Percentiles rank a stretch among this genome's conserved stretches.
Conservation (phyloP, 2,113 vertebrate genomes). For the Aramus guarauna region DNA sequence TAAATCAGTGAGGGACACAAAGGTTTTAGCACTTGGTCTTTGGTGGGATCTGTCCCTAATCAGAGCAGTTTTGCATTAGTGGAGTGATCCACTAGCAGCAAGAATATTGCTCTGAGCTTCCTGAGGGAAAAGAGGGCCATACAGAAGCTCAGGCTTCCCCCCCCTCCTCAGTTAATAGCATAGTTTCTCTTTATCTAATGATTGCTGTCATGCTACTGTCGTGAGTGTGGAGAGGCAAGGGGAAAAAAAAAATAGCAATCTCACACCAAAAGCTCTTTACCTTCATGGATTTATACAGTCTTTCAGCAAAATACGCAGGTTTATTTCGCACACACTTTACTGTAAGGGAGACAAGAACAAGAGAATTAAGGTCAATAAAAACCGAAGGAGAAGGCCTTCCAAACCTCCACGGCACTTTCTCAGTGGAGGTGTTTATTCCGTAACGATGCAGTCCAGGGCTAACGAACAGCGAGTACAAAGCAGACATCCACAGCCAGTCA, state of each 20-base stretch:
- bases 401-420: neutral
- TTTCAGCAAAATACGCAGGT: constrained; percentile 89
- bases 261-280: constrained; percentile 69
- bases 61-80: neutral
- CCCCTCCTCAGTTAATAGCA: neutral
- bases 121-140: neutral
- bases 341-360: constrained; percentile 60
- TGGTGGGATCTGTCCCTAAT: neutral
- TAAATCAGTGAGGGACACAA: neutral
- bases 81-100: neutral
- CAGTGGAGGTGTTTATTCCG: neutral
- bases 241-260: fast-evolving
- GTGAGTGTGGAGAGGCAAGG: neutral
- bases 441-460: neutral
- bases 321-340: constrained; percentile 87
- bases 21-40: neutral
- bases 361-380: neutral
- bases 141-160: neutral
- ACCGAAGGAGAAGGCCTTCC: neutral
- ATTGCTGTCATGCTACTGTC: neutral
- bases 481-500: neutral
- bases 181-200: neutral
- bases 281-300: constrained; percentile 97
- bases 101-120: neutral
- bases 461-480: neutral